These are phyloP conservation scores for Panzeria rudis DNA, from an alignment of 2,888 invertebrate genomes.

Conservation along the genomic window DNA sequence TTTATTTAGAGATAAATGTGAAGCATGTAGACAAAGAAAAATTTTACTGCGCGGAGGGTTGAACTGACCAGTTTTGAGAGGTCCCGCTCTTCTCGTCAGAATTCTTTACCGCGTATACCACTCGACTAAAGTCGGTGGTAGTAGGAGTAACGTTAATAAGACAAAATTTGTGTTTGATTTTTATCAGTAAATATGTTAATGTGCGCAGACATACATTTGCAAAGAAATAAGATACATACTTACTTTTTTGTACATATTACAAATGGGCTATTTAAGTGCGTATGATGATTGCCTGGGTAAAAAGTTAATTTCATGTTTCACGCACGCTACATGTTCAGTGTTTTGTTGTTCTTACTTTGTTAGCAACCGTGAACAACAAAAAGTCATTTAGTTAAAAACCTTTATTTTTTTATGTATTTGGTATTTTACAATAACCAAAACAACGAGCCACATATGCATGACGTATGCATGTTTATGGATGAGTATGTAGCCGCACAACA, in stretches of 20 bases:
- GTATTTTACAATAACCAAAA: constrained; percentile 22
- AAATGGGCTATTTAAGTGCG: constrained; percentile 7
- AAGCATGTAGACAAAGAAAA: too few relatives aligned
- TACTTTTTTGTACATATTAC: neutral
- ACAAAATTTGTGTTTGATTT: too few relatives aligned
- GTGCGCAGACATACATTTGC: neutral
- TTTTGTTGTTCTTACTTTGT: constrained; percentile 26
- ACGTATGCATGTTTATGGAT: constrained; percentile 3
- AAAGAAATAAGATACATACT: neutral
- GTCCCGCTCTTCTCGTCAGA: too few relatives aligned
- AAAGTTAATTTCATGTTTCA: constrained; percentile 47
- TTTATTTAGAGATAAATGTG: too few relatives aligned
- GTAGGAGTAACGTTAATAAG: too few relatives aligned
- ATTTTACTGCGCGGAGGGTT: too few relatives aligned
- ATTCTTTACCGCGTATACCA: too few relatives aligned
- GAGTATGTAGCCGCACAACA: neutral
- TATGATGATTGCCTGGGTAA: neutral
- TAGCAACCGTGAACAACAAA: constrained; percentile 63
- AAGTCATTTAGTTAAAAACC: constrained; percentile 68
- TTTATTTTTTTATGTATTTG: constrained; percentile 15
- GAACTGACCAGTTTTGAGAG: too few relatives aligned
- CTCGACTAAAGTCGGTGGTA: too few relatives aligned
- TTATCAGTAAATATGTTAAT: neutral
- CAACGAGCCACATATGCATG: constrained; percentile 25
- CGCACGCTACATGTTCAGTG: constrained; percentile 37